Conservation (phyloP, 2,888 invertebrate genomes). For the Xestia ashworthii region DNA sequence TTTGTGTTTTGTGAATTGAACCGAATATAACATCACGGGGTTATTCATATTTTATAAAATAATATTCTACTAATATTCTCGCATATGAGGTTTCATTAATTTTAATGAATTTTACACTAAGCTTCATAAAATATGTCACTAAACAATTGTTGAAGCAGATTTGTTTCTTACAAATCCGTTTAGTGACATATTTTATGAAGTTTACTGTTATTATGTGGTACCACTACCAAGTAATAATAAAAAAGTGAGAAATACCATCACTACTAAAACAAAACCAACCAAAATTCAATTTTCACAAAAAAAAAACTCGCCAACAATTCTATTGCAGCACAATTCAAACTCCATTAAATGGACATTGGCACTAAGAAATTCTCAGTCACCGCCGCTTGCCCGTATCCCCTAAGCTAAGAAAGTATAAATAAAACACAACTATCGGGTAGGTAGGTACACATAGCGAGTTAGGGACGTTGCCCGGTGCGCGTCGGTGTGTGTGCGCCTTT, state of each 20-base stretch:
- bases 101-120: background rate
- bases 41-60: background rate
- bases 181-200: background rate
- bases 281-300: conserved; percentile 39
- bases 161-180: too few relatives aligned
- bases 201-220: background rate
- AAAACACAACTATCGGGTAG: conserved; percentile 86
- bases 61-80: background rate
- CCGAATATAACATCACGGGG: background rate
- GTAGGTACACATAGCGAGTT: conserved; percentile 76
- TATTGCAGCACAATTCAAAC: conserved; percentile 44
- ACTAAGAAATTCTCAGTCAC: conserved; percentile 74
- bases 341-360: conserved; percentile 59
- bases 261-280: background rate
- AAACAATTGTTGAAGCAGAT: too few relatives aligned
- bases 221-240: background rate
- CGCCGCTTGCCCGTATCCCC: conserved; percentile 73
- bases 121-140: too few relatives aligned
- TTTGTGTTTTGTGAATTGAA: background rate
- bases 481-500: conserved; percentile 76
- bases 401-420: conserved; percentile 89
- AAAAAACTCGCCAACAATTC: conserved; percentile 44
- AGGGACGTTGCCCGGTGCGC: conserved; percentile 87
- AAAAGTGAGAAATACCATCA: background rate
- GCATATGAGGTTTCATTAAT: background rate